Base-by-base conservation (phyloP, 2,888 invertebrate species). In the Neoaliturus tenellus region DNA sequence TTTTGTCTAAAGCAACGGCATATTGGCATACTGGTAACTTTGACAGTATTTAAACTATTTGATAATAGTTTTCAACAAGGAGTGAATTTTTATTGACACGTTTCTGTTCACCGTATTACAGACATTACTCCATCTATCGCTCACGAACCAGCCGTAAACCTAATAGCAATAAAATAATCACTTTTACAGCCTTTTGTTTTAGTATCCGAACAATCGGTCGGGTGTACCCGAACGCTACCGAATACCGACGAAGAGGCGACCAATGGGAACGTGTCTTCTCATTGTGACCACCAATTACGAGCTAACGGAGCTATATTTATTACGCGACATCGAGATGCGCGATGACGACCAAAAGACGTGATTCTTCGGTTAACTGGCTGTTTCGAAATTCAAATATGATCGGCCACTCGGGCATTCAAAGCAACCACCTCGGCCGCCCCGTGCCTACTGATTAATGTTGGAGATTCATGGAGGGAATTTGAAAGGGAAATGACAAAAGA, bases 341-440 rank as follows among this genome's bases (percentile, higher is more conserved):
- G 41, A 67, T 67, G 81, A 81, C 81, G 33, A 28, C 44, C 81
- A 31, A 39, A 41, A 39, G 67, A 81, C 81, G 81, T 81, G 81
- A 81, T 62, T 81, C 67, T 41, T 67, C 39, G 67, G 25, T 6
- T 81, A 81, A 81, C 81, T 81, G 81, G 67, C 81, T 81, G 41
- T 35, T 81, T 81, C 81, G 81, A 81, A 81, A 81, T 81, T 81
- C 81, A 81, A 81, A 81, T 81, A 81, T 81, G 67, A 75, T 48
- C 75, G 75, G 31, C 62, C 67, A 81, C 81, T 81, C 44, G 23
- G 39, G 28, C 48, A 81, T 81, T 81, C 81, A 39, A 41, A 35
- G 62, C 81, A 48, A 67, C 41, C 67, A 67, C 41, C 67, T 75
- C 44, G 48, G 75, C 75, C 25, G 75, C 69, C 35, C 35, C 69